Conservation (phyloP, 2,888 invertebrate genomes). For the Ormyrus rosae region DNA sequence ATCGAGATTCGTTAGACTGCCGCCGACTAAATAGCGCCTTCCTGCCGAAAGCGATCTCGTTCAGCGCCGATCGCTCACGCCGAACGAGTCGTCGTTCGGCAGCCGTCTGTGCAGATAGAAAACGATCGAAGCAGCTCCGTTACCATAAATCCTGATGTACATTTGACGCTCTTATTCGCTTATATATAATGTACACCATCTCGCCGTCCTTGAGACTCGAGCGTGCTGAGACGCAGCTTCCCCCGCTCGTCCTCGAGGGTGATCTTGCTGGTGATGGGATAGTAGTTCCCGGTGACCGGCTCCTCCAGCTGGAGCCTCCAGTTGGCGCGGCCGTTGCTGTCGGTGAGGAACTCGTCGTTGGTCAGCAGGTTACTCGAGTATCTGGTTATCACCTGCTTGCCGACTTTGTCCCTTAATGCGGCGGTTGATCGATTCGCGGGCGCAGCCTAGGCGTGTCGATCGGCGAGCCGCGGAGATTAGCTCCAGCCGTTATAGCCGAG, state of each 20-base stretch:
- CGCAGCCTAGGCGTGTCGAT: too few species aligned
- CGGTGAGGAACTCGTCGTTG: conserved; percentile 88
- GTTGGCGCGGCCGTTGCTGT: conserved; percentile 93
- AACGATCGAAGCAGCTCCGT: neutral
- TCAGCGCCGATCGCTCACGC: conserved; percentile 93
- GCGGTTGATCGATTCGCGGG: neutral
- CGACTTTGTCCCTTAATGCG: conserved; percentile 78
- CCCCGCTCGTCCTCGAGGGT: conserved; percentile 78
- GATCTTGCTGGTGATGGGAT: conserved; percentile 92
- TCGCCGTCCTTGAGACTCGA: conserved; percentile 85
- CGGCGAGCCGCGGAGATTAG: too few species aligned
- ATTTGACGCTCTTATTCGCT: neutral
- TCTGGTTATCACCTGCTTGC: conserved; percentile 89
- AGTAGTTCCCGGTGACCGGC: conserved; percentile 91
- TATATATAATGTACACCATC: conserved; percentile 77
- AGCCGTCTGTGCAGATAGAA: conserved; percentile 87
- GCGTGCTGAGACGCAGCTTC: conserved; percentile 79
- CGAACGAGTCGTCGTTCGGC: conserved; percentile 92
- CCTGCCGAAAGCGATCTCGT: conserved; percentile 86
- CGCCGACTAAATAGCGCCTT: conserved; percentile 80
- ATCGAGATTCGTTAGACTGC: conserved; percentile 53
- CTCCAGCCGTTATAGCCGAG: too few species aligned
- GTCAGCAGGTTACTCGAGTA: conserved; percentile 82
- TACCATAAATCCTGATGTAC: neutral
- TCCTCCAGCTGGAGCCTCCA: conserved; percentile 85